Base-by-base conservation (phyloP, 2,797 vertebrate genomes). In the Sparus aurata region DNA sequence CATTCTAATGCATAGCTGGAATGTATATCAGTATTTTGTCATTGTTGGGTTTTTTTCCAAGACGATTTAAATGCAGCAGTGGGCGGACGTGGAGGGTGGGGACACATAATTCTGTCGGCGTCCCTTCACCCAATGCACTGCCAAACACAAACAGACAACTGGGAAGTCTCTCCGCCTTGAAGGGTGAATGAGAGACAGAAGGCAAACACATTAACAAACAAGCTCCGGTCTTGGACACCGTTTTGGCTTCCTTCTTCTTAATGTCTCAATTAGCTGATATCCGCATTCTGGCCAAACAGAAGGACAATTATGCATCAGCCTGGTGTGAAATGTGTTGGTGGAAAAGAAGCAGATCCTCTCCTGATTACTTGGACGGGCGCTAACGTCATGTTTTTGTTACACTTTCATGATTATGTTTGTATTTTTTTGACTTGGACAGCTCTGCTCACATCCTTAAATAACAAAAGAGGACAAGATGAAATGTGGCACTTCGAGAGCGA, bases 201-300 rank as follows among this genome's bases (percentile, higher is more conserved):
- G 74, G 83, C 72, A 9, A 50, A 43, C 49, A 73, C 62, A 86
- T 83, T 68, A 60, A 53, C 62, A 74, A 83, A 76, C 69, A 43
- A 38, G 54, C 68, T 68, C 11, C 1, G 69, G 50, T 71, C 75
- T 70, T 84, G 78, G 83, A 70, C 86, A 50, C 54, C 0, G 52
- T 69, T 68, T 82, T 82, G 79, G 85, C 81, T 58, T 76, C 54
- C 6, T 4, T 65, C 30, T 83, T 70, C 58, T 79, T 63, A 76
- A 85, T 63, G 80, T 90, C 84, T 91, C 86, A 91, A 85, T 92
- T 89, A 87, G 75, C 60, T 47, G 52, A 57, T 57, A 53, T 79
- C 66, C 70, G 63, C 84, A 82, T 77, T 80, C 84, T 80, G 84
- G 76, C 66, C 63, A 69, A 88, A 75, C 86, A 90, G 85, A 89